A percentile compares a stretch with the other conserved stretches of the same genome.
phyloP scores from a whole-genome alignment of 2,888 invertebrate species.

The Eutolmus rufibarbis region DNA sequence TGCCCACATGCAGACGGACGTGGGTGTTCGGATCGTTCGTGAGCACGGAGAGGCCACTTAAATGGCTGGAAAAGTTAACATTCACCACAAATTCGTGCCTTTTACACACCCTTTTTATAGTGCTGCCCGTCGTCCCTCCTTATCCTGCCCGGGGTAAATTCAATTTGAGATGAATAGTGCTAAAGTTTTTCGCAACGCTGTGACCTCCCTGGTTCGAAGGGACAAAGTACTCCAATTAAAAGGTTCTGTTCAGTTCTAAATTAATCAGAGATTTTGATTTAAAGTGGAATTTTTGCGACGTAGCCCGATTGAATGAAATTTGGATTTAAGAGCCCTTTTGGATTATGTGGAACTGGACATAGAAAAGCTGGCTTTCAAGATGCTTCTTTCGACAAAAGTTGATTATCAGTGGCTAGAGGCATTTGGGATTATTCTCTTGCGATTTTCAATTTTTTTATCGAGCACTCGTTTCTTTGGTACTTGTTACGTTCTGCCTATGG shows the following conservation, averaged over 20 bases:
- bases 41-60: background rate
- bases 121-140: background rate
- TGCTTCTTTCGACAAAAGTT: background rate
- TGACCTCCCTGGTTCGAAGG: background rate
- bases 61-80: background rate
- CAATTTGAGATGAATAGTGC: background rate
- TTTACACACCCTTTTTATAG: background rate
- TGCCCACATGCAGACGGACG: background rate
- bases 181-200: background rate
- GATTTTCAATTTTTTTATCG: background rate
- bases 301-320: background rate
- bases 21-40: background rate
- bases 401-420: background rate
- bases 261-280: slow-evolving; percentile 1
- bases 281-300: background rate
- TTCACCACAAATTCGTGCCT: background rate
- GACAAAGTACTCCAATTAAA: slow-evolving; percentile 36
- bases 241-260: slow-evolving; percentile 6
- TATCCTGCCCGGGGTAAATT: background rate
- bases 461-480: background rate
- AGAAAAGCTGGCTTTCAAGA: background rate
- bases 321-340: background rate
- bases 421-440: background rate
- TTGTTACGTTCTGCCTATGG: background rate
- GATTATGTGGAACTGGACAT: background rate